Percentiles rank a stretch among this genome's conserved stretches.
These are phyloP conservation scores for Hydrolagus affinis DNA, from an alignment of 2,113 vertebrate genomes.

Conservation along the genomic window DNA sequence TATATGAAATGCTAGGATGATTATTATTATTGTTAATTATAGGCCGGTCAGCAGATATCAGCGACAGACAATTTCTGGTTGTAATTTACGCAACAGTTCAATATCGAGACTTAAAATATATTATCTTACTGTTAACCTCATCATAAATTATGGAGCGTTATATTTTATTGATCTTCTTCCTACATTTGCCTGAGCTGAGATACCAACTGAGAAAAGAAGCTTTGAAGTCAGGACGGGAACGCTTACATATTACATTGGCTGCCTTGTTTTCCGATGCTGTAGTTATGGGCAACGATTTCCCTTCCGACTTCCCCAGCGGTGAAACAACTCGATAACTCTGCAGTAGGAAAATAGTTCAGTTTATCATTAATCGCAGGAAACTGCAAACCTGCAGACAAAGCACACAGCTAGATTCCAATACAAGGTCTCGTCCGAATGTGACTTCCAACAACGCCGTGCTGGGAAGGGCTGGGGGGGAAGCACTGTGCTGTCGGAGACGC, in stretches of 20 bases:
- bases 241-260: neutral
- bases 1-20: neutral
- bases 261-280: neutral
- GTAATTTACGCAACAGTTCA: neutral
- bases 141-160: neutral
- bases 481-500: neutral
- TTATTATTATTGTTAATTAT: neutral
- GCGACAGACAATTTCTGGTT: neutral
- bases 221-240: neutral
- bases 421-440: neutral
- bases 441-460: neutral
- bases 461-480: neutral
- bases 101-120: neutral
- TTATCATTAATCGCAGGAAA: constrained; percentile 7
- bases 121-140: neutral
- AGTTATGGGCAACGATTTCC: neutral
- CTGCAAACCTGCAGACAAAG: neutral
- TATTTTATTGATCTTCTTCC: neutral
- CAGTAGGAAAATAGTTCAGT: neutral
- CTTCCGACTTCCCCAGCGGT: neutral
- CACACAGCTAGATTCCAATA: neutral
- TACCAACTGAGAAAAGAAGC: neutral
- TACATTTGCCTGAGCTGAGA: neutral
- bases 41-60: neutral
- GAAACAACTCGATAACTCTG: neutral